Base-by-base conservation (phyloP, 2,888 invertebrate species). In the Pantelozetes paolii region DNA sequence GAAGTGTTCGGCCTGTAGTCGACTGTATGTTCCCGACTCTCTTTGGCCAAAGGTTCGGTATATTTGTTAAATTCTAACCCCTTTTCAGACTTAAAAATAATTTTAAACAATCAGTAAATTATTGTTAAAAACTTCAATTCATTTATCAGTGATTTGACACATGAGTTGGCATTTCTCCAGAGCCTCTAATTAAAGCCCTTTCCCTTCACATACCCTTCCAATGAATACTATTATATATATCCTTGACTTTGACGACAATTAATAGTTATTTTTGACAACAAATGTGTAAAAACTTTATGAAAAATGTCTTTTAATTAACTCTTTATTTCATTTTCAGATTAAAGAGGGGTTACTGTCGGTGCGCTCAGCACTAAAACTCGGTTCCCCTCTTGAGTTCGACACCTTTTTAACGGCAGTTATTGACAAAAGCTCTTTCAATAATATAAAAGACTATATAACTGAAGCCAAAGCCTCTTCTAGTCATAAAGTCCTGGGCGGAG, bases 1-100 rank as follows among this genome's bases (percentile, higher is more conserved):
- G 82, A 99, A 99, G 83, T 99, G 99, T 83, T 98, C 97, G 1
- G 99, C 99, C 0, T 95, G 95, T 82, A 94, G 96, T n/a, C 87
- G 99, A 80, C 88, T 96, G 86, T 99, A 96, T 83, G 89, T 96
- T 71, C 96, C 99, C 0, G 87, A 90, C 81, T 94, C 94, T 2
- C 82, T 95, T 70, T 94, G 93, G 91, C 84, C 87, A 32, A 81
- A 86, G 82, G 86, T 90, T 80, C 18, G 50, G 18, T 78, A 48
- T 30, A 23, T 23, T 15, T 50, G 23, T 36, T 15, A 26, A 72
- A 28, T 5, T 42, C 28, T 42, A 59, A n/a, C n/a, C n/a, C n/a
- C n/a, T n/a, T n/a, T n/a, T n/a, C n/a, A n/a, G n/a, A n/a, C n/a
- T n/a, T n/a, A n/a, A n/a, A n/a, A n/a, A n/a, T n/a, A n/a, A n/a